Percentiles rank a stretch among this genome's conserved stretches.
Conservation (phyloP, 2,888 invertebrate genomes). For the Platynereis dumerilii region DNA sequence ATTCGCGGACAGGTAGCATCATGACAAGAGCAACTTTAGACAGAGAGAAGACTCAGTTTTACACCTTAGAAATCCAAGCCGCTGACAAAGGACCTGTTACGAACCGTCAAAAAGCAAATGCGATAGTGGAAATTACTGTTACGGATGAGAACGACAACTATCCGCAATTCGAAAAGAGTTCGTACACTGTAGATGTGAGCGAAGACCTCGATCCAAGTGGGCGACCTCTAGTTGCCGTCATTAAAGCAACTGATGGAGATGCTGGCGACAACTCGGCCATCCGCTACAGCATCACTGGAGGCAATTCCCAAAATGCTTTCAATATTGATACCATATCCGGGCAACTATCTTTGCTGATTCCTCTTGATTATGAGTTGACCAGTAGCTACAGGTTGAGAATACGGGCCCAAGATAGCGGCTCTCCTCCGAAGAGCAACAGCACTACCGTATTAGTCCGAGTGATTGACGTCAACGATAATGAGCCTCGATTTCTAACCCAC, state of each 20-base stretch:
- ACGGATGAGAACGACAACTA: slow-evolving; percentile 96
- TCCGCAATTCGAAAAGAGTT: slow-evolving; percentile 83
- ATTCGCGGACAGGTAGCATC: slow-evolving; percentile 81
- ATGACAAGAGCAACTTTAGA: slow-evolving; percentile 82
- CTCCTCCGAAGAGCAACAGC: slow-evolving; percentile 91
- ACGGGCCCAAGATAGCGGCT: slow-evolving; percentile 89
- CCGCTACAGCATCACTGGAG: slow-evolving; percentile 92
- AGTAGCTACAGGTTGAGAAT: slow-evolving; percentile 80
- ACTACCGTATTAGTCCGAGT: slow-evolving; percentile 92
- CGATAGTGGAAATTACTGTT: slow-evolving; percentile 92
- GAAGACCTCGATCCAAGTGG: slow-evolving; percentile 88
- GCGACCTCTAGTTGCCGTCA: slow-evolving; percentile 82
- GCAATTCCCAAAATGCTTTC: slow-evolving; percentile 92
- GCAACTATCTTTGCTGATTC: slow-evolving; percentile 80
- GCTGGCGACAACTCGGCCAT: slow-evolving; percentile 91
- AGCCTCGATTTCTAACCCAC: slow-evolving; percentile 81
- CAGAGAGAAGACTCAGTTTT: slow-evolving; percentile 84
- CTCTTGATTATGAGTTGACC: slow-evolving; percentile 85
- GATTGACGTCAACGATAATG: slow-evolving; percentile 92
- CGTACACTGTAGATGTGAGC: slow-evolving; percentile 80
- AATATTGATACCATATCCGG: slow-evolving; percentile 93
- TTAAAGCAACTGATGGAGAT: slow-evolving; percentile 90
- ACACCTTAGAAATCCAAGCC: slow-evolving; percentile 84
- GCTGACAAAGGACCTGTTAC: slow-evolving; percentile 76
- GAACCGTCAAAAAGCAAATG: slow-evolving; percentile 81